A percentile compares a stretch with the other conserved stretches of the same genome.
Evolutionary conservation across 2,113 vertebrate genomes (phyloP).

Genomic region (Strix aluco): DNA sequence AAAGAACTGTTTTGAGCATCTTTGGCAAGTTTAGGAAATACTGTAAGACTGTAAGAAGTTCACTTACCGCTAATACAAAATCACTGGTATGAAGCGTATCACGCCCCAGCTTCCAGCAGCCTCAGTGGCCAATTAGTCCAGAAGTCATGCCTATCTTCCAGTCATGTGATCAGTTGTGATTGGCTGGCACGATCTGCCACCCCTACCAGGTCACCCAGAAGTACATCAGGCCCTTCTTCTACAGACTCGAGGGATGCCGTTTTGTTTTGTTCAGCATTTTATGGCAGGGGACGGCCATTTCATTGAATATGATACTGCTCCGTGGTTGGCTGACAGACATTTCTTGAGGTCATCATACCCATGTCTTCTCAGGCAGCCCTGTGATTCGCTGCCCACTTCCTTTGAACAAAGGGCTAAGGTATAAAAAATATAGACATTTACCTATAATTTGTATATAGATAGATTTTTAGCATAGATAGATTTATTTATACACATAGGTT

Average conservation of each 20-base stretch:
- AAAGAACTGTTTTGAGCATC: neutral
- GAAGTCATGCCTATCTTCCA: neutral
- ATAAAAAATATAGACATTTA: neutral
- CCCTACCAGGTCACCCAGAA: neutral
- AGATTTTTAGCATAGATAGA: neutral
- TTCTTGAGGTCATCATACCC: neutral
- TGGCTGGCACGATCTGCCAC: neutral
- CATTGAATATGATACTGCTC: neutral
- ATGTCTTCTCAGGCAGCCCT: neutral
- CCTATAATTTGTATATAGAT: neutral
- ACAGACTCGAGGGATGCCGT: accelerated
- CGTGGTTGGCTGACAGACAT: neutral
- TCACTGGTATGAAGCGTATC: neutral
- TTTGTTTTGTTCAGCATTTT: neutral
- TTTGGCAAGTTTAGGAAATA: neutral
- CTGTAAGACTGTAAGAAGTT: neutral
- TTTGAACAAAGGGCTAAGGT: neutral
- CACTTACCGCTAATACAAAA: too few species aligned
- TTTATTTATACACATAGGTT: neutral
- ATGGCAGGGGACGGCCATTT: neutral
- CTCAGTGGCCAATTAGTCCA: neutral
- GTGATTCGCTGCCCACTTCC: neutral
- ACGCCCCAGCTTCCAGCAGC: neutral
- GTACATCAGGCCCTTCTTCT: neutral
- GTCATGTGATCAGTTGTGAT: neutral